These are phyloP conservation scores for Oxycera nigricornis DNA, from an alignment of 2,888 invertebrate genomes.

Conservation along the genomic window DNA sequence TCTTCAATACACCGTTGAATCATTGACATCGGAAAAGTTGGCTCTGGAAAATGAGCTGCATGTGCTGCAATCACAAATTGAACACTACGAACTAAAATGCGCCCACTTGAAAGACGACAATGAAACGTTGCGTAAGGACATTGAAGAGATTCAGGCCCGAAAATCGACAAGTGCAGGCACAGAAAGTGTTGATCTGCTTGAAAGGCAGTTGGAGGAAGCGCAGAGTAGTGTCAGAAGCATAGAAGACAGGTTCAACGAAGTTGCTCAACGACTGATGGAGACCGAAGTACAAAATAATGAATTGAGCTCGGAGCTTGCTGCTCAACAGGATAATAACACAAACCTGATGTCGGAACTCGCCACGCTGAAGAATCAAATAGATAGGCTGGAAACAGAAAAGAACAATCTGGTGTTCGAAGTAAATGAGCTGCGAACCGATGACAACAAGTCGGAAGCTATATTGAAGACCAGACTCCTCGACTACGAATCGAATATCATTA, in stretches of 20 bases:
- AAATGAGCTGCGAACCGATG: slow-evolving; percentile 53
- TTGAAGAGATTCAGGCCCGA: background rate
- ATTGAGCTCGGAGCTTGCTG: background rate
- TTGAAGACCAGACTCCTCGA: slow-evolving; percentile 46
- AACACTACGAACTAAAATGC: slow-evolving; percentile 26
- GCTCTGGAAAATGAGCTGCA: slow-evolving; percentile 23
- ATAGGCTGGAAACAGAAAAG: slow-evolving; percentile 54
- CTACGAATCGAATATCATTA: slow-evolving; percentile 50
- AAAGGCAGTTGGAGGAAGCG: slow-evolving; percentile 6
- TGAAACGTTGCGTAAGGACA: slow-evolving; percentile 19
- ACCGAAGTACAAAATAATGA: slow-evolving; percentile 23
- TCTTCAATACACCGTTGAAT: background rate
- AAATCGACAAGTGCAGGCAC: background rate
- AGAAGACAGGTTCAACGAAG: slow-evolving; percentile 31
- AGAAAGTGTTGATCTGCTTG: background rate
- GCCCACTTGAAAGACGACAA: slow-evolving; percentile 22
- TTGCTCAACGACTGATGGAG: slow-evolving; percentile 9
- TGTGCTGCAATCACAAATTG: slow-evolving; percentile 16
- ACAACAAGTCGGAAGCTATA: slow-evolving; percentile 49
- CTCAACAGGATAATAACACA: slow-evolving; percentile 48
- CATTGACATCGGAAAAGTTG: background rate
- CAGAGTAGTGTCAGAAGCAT: background rate
- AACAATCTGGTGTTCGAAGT: slow-evolving; percentile 54
- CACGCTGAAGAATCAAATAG: slow-evolving; percentile 54
- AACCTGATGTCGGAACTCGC: slow-evolving; percentile 53